Percentiles rank a stretch among this genome's conserved stretches.
Evolutionary conservation across 2,888 invertebrate genomes (phyloP).

Genomic region (Morpho achilles): DNA sequence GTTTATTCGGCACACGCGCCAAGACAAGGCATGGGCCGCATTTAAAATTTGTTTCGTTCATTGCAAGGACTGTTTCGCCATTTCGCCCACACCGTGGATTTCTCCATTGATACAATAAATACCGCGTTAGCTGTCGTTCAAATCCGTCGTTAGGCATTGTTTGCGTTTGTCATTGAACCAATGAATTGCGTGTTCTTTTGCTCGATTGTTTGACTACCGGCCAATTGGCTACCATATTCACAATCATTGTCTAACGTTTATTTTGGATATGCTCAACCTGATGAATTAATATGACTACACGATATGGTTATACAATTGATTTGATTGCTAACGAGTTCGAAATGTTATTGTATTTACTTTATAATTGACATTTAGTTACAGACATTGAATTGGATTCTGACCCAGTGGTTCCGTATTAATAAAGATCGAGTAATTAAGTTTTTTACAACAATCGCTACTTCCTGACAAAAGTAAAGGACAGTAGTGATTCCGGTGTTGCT

Average conservation of each 20-base stretch:
- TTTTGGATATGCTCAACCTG: conserved; percentile 11
- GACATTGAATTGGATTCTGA: conserved; percentile 4
- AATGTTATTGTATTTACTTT: conserved; percentile 4
- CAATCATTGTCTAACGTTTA: conserved; percentile 12
- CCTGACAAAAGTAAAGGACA: conserved; percentile 46
- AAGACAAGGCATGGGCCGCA: conserved; percentile 38
- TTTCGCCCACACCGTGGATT: conserved; percentile 61
- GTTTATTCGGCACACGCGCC: conserved; percentile 24
- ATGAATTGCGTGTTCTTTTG: conserved; percentile 47
- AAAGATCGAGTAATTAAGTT: conserved; percentile 32
- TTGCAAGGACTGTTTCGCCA: conserved; percentile 51
- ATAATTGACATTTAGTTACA: conserved; percentile 6
- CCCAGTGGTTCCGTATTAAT: conserved; percentile 15
- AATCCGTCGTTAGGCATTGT: conserved; percentile 54
- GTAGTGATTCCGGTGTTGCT: conserved; percentile 42
- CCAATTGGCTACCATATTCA: conserved; percentile 26
- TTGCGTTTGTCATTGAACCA: conserved; percentile 62
- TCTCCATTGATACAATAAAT: conserved; percentile 68
- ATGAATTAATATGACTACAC: conserved; percentile 10
- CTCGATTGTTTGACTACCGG: conserved; percentile 41
- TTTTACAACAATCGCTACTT: conserved; percentile 42
- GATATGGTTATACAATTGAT: conserved; percentile 3
- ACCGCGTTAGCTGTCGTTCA: conserved; percentile 50
- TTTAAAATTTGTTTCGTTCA: conserved; percentile 43
- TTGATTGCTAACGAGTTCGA: conserved; percentile 3